A percentile compares a stretch with the other conserved stretches of the same genome.
These are phyloP conservation scores for Polypterus bichir DNA, from an alignment of 2,113 vertebrate species.

Conservation along the genomic window DNA sequence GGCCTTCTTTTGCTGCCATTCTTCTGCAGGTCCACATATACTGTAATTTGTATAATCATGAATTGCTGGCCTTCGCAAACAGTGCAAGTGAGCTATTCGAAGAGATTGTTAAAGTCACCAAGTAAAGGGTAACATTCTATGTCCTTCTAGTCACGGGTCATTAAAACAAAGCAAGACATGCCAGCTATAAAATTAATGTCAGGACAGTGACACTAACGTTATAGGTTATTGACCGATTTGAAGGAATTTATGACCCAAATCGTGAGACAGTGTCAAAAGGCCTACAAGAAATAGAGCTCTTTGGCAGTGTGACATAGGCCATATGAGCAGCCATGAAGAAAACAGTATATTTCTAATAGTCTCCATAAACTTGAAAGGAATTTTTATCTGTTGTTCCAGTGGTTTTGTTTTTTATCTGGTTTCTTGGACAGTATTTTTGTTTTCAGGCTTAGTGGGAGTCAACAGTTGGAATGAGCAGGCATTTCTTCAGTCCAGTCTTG, in stretches of 20 bases:
- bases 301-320: conserved; percentile 26
- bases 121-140: conserved; percentile 12
- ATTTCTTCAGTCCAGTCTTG: too few relatives aligned
- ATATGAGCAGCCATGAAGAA: conserved; percentile 12
- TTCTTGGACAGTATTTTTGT: too few relatives aligned
- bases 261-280: conserved; percentile 37
- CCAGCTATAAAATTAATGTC: conserved; percentile 40
- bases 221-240: conserved; percentile 49
- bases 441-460: too few relatives aligned
- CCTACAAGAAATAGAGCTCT: conserved; percentile 32
- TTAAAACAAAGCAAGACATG: conserved; percentile 38
- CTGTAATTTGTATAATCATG: too few relatives aligned
- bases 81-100: not conserved
- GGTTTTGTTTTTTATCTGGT: too few relatives aligned
- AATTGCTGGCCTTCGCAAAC: not conserved
- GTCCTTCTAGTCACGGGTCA: conserved; percentile 29
- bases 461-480: too few relatives aligned
- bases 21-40: too few relatives aligned
- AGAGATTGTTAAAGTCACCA: not conserved
- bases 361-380: conserved; percentile 31
- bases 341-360: conserved; percentile 12
- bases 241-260: conserved; percentile 44
- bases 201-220: conserved; percentile 47
- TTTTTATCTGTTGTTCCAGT: conserved; percentile 15
- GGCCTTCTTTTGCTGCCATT: too few relatives aligned